phyloP scores from a whole-genome alignment of 2,888 invertebrate genomes.

The Girardia tigrina region DNA sequence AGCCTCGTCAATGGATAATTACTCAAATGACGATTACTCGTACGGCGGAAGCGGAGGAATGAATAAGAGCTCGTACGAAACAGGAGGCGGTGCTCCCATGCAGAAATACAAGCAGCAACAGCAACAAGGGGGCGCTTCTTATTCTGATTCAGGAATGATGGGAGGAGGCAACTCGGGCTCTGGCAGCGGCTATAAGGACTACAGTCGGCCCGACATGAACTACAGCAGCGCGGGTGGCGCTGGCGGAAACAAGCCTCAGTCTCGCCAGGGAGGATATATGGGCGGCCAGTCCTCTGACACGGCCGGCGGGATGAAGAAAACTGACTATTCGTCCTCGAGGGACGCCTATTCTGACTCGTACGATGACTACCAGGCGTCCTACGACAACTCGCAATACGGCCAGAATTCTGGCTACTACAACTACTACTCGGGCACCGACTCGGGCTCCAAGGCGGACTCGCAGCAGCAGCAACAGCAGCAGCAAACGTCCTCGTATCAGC shows the following conservation, averaged over 20 bases:
- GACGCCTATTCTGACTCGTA: background rate
- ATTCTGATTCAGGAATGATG: background rate
- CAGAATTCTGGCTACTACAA: background rate
- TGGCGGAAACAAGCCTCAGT: background rate
- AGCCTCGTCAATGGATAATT: background rate
- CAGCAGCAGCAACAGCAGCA: background rate
- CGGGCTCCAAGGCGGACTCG: background rate
- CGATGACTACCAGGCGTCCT: background rate
- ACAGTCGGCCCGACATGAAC: too few relatives aligned
- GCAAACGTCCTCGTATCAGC: background rate
- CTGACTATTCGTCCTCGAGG: too few relatives aligned
- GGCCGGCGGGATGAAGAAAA: too few relatives aligned
- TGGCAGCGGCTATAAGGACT: background rate
- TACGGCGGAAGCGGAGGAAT: background rate
- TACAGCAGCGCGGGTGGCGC: too few relatives aligned
- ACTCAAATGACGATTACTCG: background rate
- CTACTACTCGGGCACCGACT: background rate
- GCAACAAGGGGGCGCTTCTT: background rate
- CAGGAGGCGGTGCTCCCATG: background rate
- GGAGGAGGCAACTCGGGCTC: background rate
- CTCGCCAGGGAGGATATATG: background rate
- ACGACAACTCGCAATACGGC: background rate
- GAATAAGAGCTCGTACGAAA: background rate
- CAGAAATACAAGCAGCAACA: background rate
- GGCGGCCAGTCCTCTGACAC: background rate